These are phyloP conservation scores for Chaenodraco wilsoni DNA, from an alignment of 2,797 vertebrate genomes.

Conservation along the genomic window DNA sequence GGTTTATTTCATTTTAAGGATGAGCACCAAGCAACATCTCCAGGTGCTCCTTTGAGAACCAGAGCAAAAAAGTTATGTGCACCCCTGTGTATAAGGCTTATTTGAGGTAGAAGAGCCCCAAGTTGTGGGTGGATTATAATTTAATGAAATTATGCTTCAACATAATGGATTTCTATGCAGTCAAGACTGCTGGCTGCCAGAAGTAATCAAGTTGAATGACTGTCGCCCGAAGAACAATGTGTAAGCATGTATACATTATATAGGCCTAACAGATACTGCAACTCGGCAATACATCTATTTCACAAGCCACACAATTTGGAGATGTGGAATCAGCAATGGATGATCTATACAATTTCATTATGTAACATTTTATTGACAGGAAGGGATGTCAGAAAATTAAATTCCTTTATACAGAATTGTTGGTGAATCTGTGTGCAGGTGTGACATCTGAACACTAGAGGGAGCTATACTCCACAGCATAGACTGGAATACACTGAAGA, in stretches of 20 bases:
- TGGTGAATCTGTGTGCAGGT: conserved; percentile 21
- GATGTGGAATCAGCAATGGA: neutral
- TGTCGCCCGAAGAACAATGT: conserved; percentile 5
- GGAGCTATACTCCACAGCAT: conserved; percentile 51
- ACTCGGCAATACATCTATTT: neutral
- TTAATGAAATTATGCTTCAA: neutral
- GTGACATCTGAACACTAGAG: conserved; percentile 54
- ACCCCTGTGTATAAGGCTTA: neutral
- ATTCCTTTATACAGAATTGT: conserved; percentile 42
- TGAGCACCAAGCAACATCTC: too few relatives aligned
- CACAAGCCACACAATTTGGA: neutral
- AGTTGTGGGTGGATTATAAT: conserved; percentile 6
- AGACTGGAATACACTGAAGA: neutral
- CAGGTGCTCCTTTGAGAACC: too few relatives aligned
- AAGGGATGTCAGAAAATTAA: conserved; percentile 31
- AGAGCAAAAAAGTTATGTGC: too few relatives aligned
- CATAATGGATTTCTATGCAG: neutral
- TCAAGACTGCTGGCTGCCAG: conserved; percentile 7
- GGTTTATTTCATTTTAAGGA: too few relatives aligned
- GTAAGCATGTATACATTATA: neutral
- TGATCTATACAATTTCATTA: conserved; percentile 13
- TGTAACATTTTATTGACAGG: conserved; percentile 35
- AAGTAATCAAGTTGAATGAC: conserved; percentile 14
- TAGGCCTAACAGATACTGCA: neutral
- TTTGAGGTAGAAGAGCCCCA: neutral